Evolutionary conservation across 2,888 invertebrate species (phyloP), one percentile per base, ranked within the genome.

Genomic region (Hirtodrosophila histrioides): DNA sequence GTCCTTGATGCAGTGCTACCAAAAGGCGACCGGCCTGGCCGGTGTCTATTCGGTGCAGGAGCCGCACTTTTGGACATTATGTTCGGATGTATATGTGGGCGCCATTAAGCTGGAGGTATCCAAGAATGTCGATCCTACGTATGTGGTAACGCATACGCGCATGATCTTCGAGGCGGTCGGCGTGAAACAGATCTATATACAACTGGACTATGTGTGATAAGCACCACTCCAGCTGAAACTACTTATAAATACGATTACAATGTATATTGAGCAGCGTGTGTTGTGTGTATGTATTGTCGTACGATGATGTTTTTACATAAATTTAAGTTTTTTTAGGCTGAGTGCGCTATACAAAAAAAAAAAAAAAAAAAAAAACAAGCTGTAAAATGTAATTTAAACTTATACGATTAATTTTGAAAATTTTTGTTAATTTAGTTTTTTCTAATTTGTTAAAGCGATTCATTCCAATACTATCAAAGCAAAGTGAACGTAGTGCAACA

Each of bases 31-130:
- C 45, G 96, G 97, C 69, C 92, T 99, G 57, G 97, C 98, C 8
- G 99, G 98, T 4, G 98, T 99, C 12, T 97, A 97, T 90, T 97
- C 97, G 63, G 97, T 99, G 9, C 98, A 98, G 89, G 98, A 99
- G 86, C 98, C 98, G 3, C 99, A 99, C 91, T 99, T 99, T 92
- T 99, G 99, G 99, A 99, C 99, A 10, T 93, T 99, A 68, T 98
- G 98, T 91, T 98, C 97, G 90, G 97, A 98, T 82, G 95, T 96
- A 62, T 98, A 95, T 90, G 95, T 98, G 1, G 99, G 99, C 74
- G 97, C 97, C 75, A 92, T 99, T 54, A 99, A 99, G 92, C 92
- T 99, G 55, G 99, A 99, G 92, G 98, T 99, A n/a, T 96, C 97
- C 0, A 94, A 95, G 88, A 96, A 96, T 83, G 97, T 98, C 8